phyloP scores from a whole-genome alignment of 1,140 invertebrate genomes.

The Ooceraea biroi region DNA sequence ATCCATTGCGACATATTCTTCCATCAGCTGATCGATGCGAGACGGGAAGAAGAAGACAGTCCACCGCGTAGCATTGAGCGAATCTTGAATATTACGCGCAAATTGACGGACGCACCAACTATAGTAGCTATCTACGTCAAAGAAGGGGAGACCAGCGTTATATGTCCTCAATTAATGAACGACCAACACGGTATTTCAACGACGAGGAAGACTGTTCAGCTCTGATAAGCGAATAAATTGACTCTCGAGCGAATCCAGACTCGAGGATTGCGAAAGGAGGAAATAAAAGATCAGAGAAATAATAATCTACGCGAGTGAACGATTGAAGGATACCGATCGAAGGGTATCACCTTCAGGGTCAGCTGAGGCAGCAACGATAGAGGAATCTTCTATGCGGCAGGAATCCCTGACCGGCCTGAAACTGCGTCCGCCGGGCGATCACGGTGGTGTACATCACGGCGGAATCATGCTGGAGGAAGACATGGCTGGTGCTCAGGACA shows the following conservation, averaged over 20 bases:
- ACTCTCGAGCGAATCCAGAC: neutral
- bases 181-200: constrained; percentile 1
- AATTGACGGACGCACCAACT: neutral
- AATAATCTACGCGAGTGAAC: constrained; percentile 19
- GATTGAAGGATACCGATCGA: neutral
- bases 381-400: constrained; percentile 82
- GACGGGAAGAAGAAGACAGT: neutral
- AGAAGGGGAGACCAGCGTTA: neutral
- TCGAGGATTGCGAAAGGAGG: neutral
- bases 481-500: constrained; percentile 96
- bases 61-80: neutral
- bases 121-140: neutral
- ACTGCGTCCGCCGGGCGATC: constrained; percentile 80
- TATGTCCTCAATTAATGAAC: neutral
- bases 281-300: neutral
- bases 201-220: neutral
- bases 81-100: neutral
- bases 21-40: constrained; percentile 61
- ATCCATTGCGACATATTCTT: constrained; percentile 32
- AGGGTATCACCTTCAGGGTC: constrained; percentile 24
- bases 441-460: constrained; percentile 82
- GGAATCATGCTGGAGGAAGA: constrained; percentile 88
- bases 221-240: neutral
- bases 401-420: constrained; percentile 81
- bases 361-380: constrained; percentile 5